These are phyloP conservation scores for Poecilus cupreus DNA, from an alignment of 2,888 invertebrate species.

Conservation along the genomic window DNA sequence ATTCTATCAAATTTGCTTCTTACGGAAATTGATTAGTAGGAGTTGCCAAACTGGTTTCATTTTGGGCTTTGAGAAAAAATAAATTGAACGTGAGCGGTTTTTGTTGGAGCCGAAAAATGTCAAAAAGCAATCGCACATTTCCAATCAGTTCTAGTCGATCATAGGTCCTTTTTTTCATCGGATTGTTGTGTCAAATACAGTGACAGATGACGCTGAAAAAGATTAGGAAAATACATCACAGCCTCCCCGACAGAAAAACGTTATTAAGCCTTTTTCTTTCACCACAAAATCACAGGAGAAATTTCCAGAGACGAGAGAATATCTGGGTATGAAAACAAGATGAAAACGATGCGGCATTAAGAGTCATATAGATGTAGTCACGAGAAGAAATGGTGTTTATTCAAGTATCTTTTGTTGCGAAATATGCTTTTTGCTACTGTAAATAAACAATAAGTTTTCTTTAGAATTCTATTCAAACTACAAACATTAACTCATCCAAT, in stretches of 20 bases:
- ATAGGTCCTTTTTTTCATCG: slow-evolving; percentile 49
- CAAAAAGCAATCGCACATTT: slow-evolving; percentile 52
- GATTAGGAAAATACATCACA: slow-evolving; percentile 49
- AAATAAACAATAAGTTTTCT: slow-evolving; percentile 51
- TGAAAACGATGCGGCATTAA: slow-evolving; percentile 4
- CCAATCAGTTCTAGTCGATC: slow-evolving; percentile 57
- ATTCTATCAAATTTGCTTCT: neutral
- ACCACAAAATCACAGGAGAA: slow-evolving; percentile 17
- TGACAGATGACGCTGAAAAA: slow-evolving; percentile 56
- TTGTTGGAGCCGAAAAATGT: slow-evolving; percentile 51
- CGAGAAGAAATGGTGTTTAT: neutral
- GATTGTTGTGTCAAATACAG: slow-evolving; percentile 57
- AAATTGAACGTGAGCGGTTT: slow-evolving; percentile 40
- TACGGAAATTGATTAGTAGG: neutral
- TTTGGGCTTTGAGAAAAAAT: slow-evolving; percentile 38
- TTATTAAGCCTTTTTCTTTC: slow-evolving; percentile 45
- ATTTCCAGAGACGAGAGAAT: slow-evolving; percentile 7
- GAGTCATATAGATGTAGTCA: slow-evolving; percentile 16
- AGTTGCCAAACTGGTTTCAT: neutral
- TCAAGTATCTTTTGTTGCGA: slow-evolving; percentile 29
- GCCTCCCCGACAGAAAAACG: slow-evolving; percentile 37
- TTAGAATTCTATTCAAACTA: slow-evolving; percentile 46
- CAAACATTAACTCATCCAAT: slow-evolving; percentile 48
- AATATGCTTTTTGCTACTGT: slow-evolving; percentile 36
- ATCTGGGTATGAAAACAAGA: neutral